Conservation (phyloP, 2,113 vertebrate genomes). For the Dicentrarchus labrax region DNA sequence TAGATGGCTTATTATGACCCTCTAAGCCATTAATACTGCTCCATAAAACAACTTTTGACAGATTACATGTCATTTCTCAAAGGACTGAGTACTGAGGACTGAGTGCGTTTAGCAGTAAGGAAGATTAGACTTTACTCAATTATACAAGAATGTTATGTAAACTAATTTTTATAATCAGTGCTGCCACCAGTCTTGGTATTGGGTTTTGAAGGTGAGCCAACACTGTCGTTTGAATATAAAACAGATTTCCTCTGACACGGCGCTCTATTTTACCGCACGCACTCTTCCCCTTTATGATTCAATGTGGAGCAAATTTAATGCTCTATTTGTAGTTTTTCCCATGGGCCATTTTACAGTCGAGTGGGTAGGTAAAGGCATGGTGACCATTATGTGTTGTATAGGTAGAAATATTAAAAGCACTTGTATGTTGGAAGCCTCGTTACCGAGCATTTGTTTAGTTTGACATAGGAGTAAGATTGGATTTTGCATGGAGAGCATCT, state of each 20-base stretch:
- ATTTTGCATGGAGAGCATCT: slow-evolving; percentile 26
- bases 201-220: slow-evolving; percentile 49
- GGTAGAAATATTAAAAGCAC: slow-evolving; percentile 34
- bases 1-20: slow-evolving; percentile 5
- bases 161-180: slow-evolving; percentile 18
- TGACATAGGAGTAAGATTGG: not conserved
- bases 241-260: slow-evolving; percentile 48
- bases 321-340: slow-evolving; percentile 83
- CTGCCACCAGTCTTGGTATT: slow-evolving; percentile 25
- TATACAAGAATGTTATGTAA: slow-evolving; percentile 49
- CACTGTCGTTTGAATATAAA: slow-evolving; percentile 44
- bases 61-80: slow-evolving; percentile 15
- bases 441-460: not conserved
- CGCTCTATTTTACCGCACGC: slow-evolving; percentile 30
- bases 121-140: slow-evolving; percentile 44
- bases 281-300: slow-evolving; percentile 45
- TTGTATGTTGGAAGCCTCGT: not conserved
- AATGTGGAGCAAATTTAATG: slow-evolving; percentile 84
- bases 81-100: not conserved
- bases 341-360: slow-evolving; percentile 72
- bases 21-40: not conserved
- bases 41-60: slow-evolving; percentile 21
- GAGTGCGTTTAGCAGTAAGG: not conserved
- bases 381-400: slow-evolving; percentile 26
- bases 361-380: slow-evolving; percentile 44